phyloP scores from a whole-genome alignment of 2,113 vertebrate species.

The Poeciliopsis occidentalis region DNA sequence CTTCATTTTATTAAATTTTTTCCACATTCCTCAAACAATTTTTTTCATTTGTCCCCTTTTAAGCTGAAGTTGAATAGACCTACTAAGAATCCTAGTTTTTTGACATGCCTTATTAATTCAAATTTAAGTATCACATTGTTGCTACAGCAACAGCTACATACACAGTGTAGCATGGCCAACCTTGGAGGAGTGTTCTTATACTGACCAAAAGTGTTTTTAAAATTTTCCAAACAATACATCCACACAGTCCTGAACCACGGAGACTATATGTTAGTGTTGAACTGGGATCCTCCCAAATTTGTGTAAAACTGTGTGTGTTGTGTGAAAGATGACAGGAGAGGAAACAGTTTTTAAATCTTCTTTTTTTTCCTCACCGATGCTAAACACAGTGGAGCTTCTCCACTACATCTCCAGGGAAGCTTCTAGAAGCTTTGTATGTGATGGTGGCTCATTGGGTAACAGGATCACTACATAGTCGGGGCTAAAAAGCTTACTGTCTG shows the following conservation, averaged over 20 bases:
- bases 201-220: background rate
- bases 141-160: no score
- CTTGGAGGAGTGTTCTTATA: no score
- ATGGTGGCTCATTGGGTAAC: constrained; percentile 82
- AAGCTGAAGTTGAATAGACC: no score
- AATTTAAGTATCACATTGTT: no score
- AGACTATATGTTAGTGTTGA: background rate
- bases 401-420: constrained; percentile 78
- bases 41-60: no score
- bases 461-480: constrained; percentile 78
- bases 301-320: background rate
- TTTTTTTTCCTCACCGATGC: constrained; percentile 66
- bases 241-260: background rate
- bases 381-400: constrained; percentile 82
- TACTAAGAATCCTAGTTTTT: no score
- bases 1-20: no score
- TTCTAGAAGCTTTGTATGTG: constrained; percentile 78
- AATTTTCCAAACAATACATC: background rate
- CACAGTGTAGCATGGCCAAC: background rate
- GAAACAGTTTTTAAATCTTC: constrained; percentile 75
- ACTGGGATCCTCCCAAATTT: no score
- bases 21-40: no score
- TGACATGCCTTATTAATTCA: no score
- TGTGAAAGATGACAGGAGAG: constrained; percentile 2
- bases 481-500: constrained; percentile 83